Conservation (phyloP, 2,113 vertebrate genomes). For the Carassius auratus region DNA sequence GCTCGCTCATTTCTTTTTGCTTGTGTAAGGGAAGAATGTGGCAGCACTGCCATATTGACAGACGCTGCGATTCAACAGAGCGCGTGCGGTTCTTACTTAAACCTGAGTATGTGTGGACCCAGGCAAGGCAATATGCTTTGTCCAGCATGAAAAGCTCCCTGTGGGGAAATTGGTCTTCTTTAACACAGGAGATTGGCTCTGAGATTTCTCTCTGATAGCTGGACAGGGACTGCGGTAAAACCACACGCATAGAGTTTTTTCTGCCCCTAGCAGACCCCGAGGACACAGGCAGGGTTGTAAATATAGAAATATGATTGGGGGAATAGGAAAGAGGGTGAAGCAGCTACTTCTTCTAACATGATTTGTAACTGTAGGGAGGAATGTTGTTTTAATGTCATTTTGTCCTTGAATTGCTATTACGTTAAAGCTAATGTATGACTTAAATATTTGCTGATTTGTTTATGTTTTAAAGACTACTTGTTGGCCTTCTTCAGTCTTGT, state of each 20-base stretch:
- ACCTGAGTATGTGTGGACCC: conserved; percentile 18
- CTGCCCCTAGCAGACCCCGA: conserved; percentile 43
- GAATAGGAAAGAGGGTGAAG: conserved; percentile 38
- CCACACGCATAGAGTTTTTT: conserved; percentile 40
- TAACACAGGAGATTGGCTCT: conserved; percentile 41
- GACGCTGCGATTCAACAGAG: conserved; percentile 17
- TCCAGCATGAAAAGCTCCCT: conserved; percentile 47
- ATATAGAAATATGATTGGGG: conserved; percentile 49
- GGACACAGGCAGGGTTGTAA: conserved; percentile 45
- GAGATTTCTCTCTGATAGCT: conserved; percentile 45
- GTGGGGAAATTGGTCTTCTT: conserved; percentile 52
- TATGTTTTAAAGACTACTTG: neutral
- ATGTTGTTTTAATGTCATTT: conserved; percentile 20
- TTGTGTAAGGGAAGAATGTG: conserved; percentile 5
- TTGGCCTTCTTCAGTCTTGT: neutral
- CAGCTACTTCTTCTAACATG: conserved; percentile 19
- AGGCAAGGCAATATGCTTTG: conserved; percentile 38
- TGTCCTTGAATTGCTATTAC: neutral
- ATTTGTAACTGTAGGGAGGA: neutral
- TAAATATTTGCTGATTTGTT: neutral
- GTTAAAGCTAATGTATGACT: neutral
- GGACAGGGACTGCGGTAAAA: conserved; percentile 45
- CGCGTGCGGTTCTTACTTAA: conserved; percentile 21
- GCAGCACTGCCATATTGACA: conserved; percentile 4
- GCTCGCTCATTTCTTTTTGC: neutral